Evolutionary conservation across 2,113 vertebrate genomes (phyloP), one percentile per base, ranked within the genome.

Genomic region (Alces alces): DNA sequence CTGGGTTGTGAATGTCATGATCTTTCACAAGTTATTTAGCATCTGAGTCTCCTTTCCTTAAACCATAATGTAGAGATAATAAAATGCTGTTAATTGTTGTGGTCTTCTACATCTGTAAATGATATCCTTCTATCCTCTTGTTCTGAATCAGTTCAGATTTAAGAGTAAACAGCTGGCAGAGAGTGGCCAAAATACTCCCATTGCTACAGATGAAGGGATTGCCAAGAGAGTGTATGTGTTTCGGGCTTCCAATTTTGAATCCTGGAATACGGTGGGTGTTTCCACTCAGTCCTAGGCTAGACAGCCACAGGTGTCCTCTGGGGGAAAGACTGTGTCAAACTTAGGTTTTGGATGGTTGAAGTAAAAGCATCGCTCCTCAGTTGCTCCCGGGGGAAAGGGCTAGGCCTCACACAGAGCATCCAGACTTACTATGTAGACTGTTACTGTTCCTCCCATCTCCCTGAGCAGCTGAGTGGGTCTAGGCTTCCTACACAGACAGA

Each of bases 401-500:
- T 33, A 43, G 33, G 33, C 80, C 73, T 92, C 13, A 55, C 50
- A 3, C 13, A 2, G 2, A 0, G 54, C 33, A 3, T n/a, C 50
- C 7, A 8, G 3, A 13, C 9, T 23, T 23, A 27, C 25, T 30
- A n/a, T 36, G 30, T 2, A 23, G 23, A 17, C 36, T 4, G 15
- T n/a, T 50, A 12, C 28, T 60, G 12, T 25, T 73, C n/a, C 21
- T 50, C 33, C 27, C 57, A 5, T 19, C 66, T 39, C 66, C 66
- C 66, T 66, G 85, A 58, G 39, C 66, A 86, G 15, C 66, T 82
- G 7, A 52, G 39, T 6, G 4, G 47, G 55, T 6, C 30, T 1
- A 5, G 54, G 82, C 39, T 15, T 13, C 14, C 52, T 55, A 2
- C 3, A 0, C 1, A 1, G 25, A 47, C 3, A 57, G 76, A 73